Evolutionary conservation across 1,140 invertebrate species (phyloP).

Genomic region (Drosophila bocki): DNA sequence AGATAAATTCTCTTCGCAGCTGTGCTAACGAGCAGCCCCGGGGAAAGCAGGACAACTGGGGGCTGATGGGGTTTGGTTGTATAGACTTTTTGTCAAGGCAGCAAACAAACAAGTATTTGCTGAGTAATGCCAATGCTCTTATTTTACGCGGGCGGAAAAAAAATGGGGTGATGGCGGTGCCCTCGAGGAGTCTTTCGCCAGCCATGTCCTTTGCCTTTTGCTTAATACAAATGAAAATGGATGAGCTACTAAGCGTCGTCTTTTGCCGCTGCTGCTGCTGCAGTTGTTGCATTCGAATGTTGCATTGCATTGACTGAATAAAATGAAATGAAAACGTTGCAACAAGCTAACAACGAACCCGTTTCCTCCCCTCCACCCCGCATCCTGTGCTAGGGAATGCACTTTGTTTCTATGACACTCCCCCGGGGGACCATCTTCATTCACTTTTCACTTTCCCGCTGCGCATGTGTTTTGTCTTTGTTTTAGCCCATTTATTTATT

Average conservation of each 20-base stretch:
- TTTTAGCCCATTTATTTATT: constrained; percentile 82
- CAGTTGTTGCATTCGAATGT: constrained; percentile 52
- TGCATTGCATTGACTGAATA: constrained; percentile 58
- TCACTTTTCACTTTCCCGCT: constrained; percentile 9
- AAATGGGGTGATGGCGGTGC: background rate
- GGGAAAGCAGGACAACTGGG: constrained; percentile 14
- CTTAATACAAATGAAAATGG: constrained; percentile 83
- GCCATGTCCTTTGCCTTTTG: constrained; percentile 62
- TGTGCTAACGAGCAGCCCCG: constrained; percentile 71
- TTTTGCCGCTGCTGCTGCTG: constrained; percentile 30
- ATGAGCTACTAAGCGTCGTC: constrained; percentile 81
- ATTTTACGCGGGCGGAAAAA: constrained; percentile 34
- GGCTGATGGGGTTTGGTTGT: constrained; percentile 2
- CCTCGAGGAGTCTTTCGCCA: constrained; percentile 29
- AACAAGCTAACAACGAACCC: constrained; percentile 66
- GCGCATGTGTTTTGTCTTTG: constrained; percentile 76
- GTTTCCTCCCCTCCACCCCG: too few species aligned
- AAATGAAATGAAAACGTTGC: constrained; percentile 77
- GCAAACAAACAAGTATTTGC: constrained; percentile 50
- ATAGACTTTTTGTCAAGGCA: constrained; percentile 59
- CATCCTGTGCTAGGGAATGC: constrained; percentile 43
- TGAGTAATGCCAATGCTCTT: constrained; percentile 72
- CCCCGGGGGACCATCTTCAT: constrained; percentile 27
- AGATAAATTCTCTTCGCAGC: constrained; percentile 77
- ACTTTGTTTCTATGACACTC: constrained; percentile 60